Percentiles rank a stretch among this genome's conserved stretches.
phyloP scores from a whole-genome alignment of 2,797 vertebrate genomes.

The Eutrigla gurnardus region DNA sequence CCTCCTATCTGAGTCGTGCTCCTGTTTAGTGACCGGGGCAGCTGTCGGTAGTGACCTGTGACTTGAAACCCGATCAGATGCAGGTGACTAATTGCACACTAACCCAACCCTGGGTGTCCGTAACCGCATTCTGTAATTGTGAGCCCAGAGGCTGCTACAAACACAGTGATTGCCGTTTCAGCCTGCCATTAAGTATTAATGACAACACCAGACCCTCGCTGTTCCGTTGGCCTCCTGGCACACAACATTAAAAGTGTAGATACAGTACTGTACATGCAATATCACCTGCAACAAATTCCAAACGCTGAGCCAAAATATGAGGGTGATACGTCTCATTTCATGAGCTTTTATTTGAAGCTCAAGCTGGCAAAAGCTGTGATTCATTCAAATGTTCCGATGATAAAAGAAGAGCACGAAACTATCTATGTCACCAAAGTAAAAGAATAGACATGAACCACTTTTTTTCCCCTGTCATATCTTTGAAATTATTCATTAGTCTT shows the following conservation, averaged over 20 bases:
- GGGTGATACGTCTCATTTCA: background rate
- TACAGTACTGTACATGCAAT: conserved; percentile 30
- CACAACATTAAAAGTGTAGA: conserved; percentile 37
- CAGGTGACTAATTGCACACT: conserved; percentile 68
- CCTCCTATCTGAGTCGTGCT: conserved; percentile 24
- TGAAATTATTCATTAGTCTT: conserved; percentile 45
- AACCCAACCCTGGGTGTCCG: conserved; percentile 67
- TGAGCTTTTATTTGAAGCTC: background rate
- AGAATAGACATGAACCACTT: conserved; percentile 37
- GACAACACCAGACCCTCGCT: conserved; percentile 71
- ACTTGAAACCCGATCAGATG: conserved; percentile 75
- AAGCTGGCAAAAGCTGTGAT: conserved; percentile 6
- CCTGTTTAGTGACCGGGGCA: conserved; percentile 46
- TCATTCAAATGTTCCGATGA: background rate
- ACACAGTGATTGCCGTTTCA: conserved; percentile 68
- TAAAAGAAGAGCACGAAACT: conserved; percentile 2
- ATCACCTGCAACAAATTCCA: conserved; percentile 17
- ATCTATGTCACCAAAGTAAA: background rate
- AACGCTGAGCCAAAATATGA: background rate
- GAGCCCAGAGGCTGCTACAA: conserved; percentile 62
- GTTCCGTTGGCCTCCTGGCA: conserved; percentile 65
- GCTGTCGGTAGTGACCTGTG: conserved; percentile 70
- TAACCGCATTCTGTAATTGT: conserved; percentile 78
- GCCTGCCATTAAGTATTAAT: conserved; percentile 79
- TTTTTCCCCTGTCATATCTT: conserved; percentile 31